These are phyloP conservation scores for Teinopalpus imperialis DNA, from an alignment of 2,888 invertebrate genomes.

Conservation along the genomic window DNA sequence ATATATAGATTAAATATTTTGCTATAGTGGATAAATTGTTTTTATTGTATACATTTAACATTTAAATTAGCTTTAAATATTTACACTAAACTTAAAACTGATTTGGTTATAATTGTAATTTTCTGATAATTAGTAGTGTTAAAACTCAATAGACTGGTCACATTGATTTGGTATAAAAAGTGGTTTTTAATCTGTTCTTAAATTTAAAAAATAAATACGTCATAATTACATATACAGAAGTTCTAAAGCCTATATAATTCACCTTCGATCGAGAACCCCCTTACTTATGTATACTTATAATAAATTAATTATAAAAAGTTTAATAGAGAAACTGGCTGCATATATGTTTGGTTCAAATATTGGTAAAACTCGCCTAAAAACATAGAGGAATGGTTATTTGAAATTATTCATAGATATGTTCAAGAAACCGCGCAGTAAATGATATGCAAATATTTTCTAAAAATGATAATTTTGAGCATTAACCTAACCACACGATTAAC, in stretches of 20 bases:
- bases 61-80: constrained; percentile 31
- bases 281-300: constrained; percentile 32
- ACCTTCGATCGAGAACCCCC: constrained; percentile 6
- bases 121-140: constrained; percentile 32
- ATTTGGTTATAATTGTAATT: constrained; percentile 48
- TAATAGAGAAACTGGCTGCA: constrained; percentile 58
- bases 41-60: constrained; percentile 24
- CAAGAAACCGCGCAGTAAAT: constrained; percentile 28
- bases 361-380: constrained; percentile 45
- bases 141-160: constrained; percentile 54
- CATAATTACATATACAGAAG: constrained; percentile 27
- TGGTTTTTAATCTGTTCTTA: constrained; percentile 29
- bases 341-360: constrained; percentile 56
- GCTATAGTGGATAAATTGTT: too few relatives aligned
- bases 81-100: constrained; percentile 40
- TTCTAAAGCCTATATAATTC: constrained; percentile 15
- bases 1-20: too few relatives aligned
- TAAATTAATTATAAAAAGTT: constrained; percentile 34
- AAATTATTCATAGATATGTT: constrained; percentile 26
- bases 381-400: constrained; percentile 43
- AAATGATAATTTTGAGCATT: constrained; percentile 45
- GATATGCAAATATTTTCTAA: constrained; percentile 30
- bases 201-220: constrained; percentile 35
- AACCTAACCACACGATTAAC: constrained; percentile 38
- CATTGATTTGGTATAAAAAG: constrained; percentile 63